These are phyloP conservation scores for Gastracanthus pulcherrimus DNA, from an alignment of 2,888 invertebrate genomes.

Conservation along the genomic window DNA sequence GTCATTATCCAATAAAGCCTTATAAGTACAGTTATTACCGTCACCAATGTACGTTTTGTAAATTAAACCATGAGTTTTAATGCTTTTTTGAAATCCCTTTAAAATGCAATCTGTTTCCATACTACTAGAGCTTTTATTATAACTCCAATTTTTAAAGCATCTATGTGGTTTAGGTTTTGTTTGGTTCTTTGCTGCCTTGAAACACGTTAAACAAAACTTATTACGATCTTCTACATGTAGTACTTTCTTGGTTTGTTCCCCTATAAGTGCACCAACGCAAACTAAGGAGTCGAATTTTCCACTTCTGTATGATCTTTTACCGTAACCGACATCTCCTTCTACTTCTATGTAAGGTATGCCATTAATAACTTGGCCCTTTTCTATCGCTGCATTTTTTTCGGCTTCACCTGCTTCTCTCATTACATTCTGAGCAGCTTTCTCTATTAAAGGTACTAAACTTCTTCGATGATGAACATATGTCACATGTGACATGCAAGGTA, in stretches of 20 bases:
- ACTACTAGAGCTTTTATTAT: conserved; percentile 51
- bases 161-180: neutral
- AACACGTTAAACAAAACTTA: conserved; percentile 27
- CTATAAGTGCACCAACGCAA: conserved; percentile 9
- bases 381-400: neutral
- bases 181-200: neutral
- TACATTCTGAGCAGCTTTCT: neutral
- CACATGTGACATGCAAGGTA: neutral
- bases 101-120: neutral
- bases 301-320: neutral
- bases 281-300: neutral
- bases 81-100: neutral
- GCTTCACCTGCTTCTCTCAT: neutral
- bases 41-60: conserved; percentile 16
- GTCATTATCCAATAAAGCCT: neutral
- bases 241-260: conserved; percentile 5
- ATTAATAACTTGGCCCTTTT: neutral
- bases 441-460: neutral
- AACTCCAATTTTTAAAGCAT: conserved; percentile 62
- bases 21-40: neutral
- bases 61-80: conserved; percentile 40
- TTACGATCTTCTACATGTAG: conserved; percentile 31
- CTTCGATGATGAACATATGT: neutral
- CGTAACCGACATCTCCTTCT: conserved; percentile 6
- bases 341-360: conserved; percentile 3